Percentiles rank a stretch among this genome's conserved stretches.
Evolutionary conservation across 2,888 invertebrate genomes (phyloP).

Genomic region (Luperina nickerlii): DNA sequence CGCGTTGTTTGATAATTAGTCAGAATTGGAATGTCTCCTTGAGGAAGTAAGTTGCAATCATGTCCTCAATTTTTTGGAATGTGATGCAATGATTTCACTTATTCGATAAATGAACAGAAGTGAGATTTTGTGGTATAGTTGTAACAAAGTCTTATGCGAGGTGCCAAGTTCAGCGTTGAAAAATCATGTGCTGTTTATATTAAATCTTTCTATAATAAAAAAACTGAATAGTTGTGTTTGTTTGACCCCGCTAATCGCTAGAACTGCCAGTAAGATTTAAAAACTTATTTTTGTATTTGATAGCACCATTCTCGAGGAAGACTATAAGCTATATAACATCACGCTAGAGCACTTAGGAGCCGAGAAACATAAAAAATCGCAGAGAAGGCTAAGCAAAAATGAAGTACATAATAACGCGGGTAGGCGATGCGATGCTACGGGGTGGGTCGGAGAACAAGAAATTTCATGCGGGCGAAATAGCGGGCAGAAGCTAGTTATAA

Average conservation of each 20-base stretch:
- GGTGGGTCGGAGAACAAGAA: no score
- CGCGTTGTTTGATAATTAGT: slow-evolving; percentile 67
- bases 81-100: slow-evolving; percentile 1
- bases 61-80: slow-evolving; percentile 15
- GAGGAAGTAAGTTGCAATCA: slow-evolving; percentile 49
- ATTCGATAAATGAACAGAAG: background rate
- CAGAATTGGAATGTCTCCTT: slow-evolving; percentile 59
- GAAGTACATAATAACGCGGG: background rate
- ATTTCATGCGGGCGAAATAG: background rate
- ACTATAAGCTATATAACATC: no score
- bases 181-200: background rate
- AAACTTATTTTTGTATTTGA: no score
- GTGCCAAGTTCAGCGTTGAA: no score
- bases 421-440: background rate
- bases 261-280: no score
- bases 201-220: no score
- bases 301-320: no score
- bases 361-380: background rate
- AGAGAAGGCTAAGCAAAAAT: background rate
- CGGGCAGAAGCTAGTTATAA: background rate
- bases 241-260: no score
- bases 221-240: no score
- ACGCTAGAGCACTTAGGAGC: no score
- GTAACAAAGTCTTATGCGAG: background rate
- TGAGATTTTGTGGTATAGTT: background rate